Percentiles rank a stretch among this genome's conserved stretches.
phyloP scores from a whole-genome alignment of 2,888 invertebrate genomes.

The Crossocerus cetratus region DNA sequence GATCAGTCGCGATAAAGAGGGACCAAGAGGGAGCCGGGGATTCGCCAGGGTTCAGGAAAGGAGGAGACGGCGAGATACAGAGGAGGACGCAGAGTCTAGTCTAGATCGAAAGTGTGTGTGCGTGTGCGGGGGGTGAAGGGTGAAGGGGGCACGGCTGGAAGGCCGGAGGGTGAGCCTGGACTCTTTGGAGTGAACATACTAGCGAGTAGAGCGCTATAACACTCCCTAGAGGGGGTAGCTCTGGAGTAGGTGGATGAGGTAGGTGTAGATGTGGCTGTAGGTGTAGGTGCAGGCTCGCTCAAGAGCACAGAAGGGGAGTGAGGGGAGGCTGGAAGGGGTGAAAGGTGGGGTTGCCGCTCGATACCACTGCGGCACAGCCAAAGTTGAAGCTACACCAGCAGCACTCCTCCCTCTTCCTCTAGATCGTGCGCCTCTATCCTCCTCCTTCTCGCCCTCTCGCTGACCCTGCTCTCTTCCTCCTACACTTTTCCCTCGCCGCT shows the following conservation, averaged over 20 bases:
- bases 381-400: conserved; percentile 69
- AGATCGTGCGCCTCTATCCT: too few relatives aligned
- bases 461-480: conserved; percentile 11
- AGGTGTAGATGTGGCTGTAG: conserved; percentile 28
- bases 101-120: conserved; percentile 28
- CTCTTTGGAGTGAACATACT: conserved; percentile 55
- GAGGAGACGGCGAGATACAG: background rate
- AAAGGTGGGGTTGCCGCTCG: conserved; percentile 72
- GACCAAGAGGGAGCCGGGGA: conserved; percentile 13
- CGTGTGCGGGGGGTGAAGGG: conserved; percentile 13
- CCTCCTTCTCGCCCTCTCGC: conserved; percentile 21
- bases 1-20: background rate
- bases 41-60: conserved; percentile 18
- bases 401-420: conserved; percentile 40
- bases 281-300: conserved; percentile 42
- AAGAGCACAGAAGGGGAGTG: too few relatives aligned
- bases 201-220: conserved; percentile 60
- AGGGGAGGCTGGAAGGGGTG: conserved; percentile 42
- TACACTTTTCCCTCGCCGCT: conserved; percentile 9
- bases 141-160: background rate
- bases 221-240: conserved; percentile 49
- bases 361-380: conserved; percentile 76
- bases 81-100: conserved; percentile 13
- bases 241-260: conserved; percentile 44
- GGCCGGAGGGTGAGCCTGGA: conserved; percentile 31